phyloP scores from a whole-genome alignment of 2,113 vertebrate genomes.

The Carettochelys insculpta region DNA sequence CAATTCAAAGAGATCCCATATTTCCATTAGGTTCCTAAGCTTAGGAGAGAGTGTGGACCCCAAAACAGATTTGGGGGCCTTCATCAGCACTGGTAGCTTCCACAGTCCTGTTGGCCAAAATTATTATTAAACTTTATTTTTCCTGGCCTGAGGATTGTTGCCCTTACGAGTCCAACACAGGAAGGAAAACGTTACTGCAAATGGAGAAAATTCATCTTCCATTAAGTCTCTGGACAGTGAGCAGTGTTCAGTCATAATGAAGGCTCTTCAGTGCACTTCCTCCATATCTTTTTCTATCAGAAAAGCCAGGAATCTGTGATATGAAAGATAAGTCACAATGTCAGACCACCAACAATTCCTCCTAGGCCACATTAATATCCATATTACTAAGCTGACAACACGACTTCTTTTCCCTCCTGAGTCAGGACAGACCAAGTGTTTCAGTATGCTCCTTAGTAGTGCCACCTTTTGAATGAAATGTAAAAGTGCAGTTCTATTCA shows the following conservation, averaged over 20 bases:
- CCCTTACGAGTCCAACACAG: background rate
- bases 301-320: constrained; percentile 88
- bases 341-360: constrained; percentile 30
- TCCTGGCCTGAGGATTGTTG: background rate
- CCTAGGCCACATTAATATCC: background rate
- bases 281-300: constrained; percentile 91
- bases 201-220: background rate
- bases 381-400: constrained; percentile 15
- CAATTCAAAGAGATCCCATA: constrained; percentile 34
- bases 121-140: background rate
- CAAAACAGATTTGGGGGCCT: background rate
- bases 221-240: background rate
- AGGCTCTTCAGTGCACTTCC: constrained; percentile 86
- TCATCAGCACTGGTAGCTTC: constrained; percentile 1
- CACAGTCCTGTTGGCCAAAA: background rate
- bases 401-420: background rate
- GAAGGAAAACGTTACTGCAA: constrained; percentile 10
- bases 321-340: constrained; percentile 28
- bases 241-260: constrained; percentile 86
- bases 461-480: background rate
- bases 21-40: constrained; percentile 37
- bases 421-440: background rate
- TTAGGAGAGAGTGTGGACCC: background rate
- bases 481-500: background rate
- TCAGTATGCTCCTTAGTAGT: background rate